These are phyloP conservation scores for Uropetala carovei DNA, from an alignment of 2,888 invertebrate genomes.

Conservation along the genomic window DNA sequence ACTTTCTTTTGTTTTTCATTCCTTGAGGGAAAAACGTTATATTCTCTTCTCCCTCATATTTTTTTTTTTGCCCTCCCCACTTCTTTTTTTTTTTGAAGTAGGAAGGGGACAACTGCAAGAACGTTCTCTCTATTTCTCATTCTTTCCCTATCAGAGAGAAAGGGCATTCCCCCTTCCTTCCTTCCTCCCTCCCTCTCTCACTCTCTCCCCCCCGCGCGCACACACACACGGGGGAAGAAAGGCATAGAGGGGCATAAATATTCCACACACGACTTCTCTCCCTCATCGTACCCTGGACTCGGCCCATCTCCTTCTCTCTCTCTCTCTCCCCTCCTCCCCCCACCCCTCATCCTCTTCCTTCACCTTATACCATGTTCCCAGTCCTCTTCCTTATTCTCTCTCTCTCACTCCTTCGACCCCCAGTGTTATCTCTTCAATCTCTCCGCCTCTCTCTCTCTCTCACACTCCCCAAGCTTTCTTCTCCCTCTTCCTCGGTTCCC, in stretches of 20 bases:
- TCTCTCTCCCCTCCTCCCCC: background rate
- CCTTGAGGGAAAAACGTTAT: constrained; percentile 33
- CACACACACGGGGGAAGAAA: background rate
- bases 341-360: background rate
- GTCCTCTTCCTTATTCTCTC: background rate
- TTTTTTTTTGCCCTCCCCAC: background rate
- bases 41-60: background rate
- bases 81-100: background rate
- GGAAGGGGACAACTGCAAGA: constrained; percentile 5
- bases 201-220: background rate
- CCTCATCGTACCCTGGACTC: background rate
- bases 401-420: background rate
- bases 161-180: too few relatives aligned
- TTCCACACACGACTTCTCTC: constrained; percentile 39
- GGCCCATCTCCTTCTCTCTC: background rate
- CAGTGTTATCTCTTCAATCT: background rate
- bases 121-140: background rate
- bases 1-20: constrained; percentile 19
- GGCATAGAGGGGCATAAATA: constrained; percentile 35
- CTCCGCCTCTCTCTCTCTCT: background rate
- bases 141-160: background rate
- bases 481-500: background rate
- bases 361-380: background rate
- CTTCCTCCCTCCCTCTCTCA: background rate
- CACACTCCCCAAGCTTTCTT: background rate